These are phyloP conservation scores for Chymomyza caudatula DNA, from an alignment of 2,888 invertebrate species.

Conservation along the genomic window DNA sequence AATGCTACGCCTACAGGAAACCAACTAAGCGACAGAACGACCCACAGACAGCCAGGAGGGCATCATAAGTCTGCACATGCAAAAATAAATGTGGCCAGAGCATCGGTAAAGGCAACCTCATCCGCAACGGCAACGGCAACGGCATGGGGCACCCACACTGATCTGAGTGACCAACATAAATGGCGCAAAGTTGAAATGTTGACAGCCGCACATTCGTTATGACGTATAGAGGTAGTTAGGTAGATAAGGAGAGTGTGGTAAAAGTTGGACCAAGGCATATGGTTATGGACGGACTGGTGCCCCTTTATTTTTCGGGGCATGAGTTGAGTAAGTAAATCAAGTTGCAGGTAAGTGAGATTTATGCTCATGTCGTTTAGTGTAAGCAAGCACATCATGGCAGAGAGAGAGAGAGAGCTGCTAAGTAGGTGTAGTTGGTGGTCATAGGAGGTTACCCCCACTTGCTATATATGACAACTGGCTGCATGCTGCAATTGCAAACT, in stretches of 20 bases:
- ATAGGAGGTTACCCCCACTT: conserved; percentile 37
- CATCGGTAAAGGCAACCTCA: conserved; percentile 41
- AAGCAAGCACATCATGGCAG: conserved; percentile 40
- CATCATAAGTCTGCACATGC: conserved; percentile 39
- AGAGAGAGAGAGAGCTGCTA: not conserved
- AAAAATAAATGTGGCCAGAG: conserved; percentile 43
- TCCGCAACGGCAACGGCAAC: conserved; percentile 7
- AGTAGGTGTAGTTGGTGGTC: conserved; percentile 20
- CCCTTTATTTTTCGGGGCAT: conserved; percentile 12
- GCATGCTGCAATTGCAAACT: conserved; percentile 20
- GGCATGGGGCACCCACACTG: conserved; percentile 31
- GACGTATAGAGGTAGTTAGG: conserved; percentile 23
- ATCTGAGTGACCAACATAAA: conserved; percentile 70
- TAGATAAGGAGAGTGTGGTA: not conserved
- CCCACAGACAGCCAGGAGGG: conserved; percentile 15
- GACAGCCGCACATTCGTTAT: conserved; percentile 74
- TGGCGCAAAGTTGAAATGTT: conserved; percentile 75
- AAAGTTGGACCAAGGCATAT: conserved; percentile 5
- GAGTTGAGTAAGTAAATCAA: conserved; percentile 63
- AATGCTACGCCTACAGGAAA: conserved; percentile 46
- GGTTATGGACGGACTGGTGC: conserved; percentile 22
- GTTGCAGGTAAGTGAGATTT: conserved; percentile 73
- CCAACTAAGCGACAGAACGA: conserved; percentile 13
- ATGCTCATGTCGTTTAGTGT: conserved; percentile 72
- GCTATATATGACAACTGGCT: conserved; percentile 63